These are phyloP conservation scores for Cancer borealis DNA, from an alignment of 2,888 invertebrate species.

Conservation along the genomic window DNA sequence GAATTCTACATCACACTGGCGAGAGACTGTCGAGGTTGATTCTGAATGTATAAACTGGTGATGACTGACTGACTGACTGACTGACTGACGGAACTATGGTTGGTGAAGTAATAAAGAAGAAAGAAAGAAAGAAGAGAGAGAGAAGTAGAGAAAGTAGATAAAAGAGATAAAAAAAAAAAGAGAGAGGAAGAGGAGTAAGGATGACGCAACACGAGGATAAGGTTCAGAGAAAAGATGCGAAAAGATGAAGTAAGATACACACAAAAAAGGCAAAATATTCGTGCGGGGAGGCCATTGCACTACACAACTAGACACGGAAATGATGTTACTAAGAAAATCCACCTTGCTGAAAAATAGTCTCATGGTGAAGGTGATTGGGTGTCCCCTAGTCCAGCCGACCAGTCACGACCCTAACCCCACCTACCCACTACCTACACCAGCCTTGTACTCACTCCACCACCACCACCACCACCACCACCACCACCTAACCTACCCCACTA, in stretches of 20 bases:
- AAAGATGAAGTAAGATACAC: background rate
- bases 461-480: too few relatives aligned
- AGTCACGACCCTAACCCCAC: background rate
- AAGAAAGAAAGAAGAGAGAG: background rate
- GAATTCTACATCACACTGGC: background rate
- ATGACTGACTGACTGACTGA: background rate
- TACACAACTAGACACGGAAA: slow-evolving; percentile 18
- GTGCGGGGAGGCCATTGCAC: slow-evolving; percentile 8
- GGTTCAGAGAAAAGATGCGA: background rate
- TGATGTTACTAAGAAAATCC: slow-evolving; percentile 4
- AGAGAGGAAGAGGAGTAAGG: background rate
- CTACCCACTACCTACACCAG: background rate
- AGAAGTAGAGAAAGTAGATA: background rate
- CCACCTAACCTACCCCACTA: too few relatives aligned
- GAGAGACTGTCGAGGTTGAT: background rate
- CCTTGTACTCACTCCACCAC: too few relatives aligned
- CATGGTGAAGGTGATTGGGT: slow-evolving; percentile 3
- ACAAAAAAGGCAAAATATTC: background rate
- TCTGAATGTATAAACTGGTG: background rate
- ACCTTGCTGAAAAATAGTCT: background rate
- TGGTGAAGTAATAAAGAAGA: background rate
- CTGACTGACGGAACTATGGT: background rate
- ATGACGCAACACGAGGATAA: background rate
- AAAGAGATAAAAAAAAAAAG: background rate
- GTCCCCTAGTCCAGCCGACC: background rate